Evolutionary conservation across 2,113 vertebrate species (phyloP).

Genomic region (Zapus hudsonius): DNA sequence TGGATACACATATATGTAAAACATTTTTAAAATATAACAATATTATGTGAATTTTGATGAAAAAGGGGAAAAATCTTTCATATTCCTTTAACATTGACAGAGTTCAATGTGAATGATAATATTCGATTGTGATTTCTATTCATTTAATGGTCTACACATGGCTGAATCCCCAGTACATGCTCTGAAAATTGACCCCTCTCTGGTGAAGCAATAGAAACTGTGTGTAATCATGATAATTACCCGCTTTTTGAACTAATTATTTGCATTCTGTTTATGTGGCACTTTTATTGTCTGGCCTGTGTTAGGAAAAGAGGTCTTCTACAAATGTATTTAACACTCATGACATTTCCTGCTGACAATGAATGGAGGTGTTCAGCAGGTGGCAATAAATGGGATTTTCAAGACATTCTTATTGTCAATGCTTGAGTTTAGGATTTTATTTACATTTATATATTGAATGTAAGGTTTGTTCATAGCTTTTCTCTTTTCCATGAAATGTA

Average conservation of each 20-base stretch:
- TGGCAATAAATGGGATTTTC: not conserved
- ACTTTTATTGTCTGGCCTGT: constrained; percentile 40
- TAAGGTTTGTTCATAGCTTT: not conserved
- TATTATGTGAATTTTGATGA: not conserved
- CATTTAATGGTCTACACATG: constrained; percentile 47
- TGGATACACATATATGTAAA: no score
- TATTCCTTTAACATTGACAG: not conserved
- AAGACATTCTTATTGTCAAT: not conserved
- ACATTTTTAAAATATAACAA: no score
- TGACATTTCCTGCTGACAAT: not conserved
- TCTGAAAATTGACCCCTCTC: constrained; percentile 62
- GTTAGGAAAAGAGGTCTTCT: constrained; percentile 8
- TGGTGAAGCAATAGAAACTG: constrained; percentile 71
- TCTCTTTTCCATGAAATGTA: not conserved
- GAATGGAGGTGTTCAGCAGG: not conserved
- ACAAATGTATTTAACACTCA: not conserved
- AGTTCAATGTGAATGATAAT: constrained; percentile 7
- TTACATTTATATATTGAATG: not conserved
- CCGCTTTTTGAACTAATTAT: constrained; percentile 35
- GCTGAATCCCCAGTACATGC: not conserved
- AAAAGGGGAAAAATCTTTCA: not conserved
- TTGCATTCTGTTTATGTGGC: constrained; percentile 31
- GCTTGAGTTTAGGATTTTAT: not conserved
- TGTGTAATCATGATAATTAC: constrained; percentile 62
- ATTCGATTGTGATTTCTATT: not conserved